Base-by-base conservation (phyloP, 2,113 vertebrate species). In the Syrmaticus mikado region DNA sequence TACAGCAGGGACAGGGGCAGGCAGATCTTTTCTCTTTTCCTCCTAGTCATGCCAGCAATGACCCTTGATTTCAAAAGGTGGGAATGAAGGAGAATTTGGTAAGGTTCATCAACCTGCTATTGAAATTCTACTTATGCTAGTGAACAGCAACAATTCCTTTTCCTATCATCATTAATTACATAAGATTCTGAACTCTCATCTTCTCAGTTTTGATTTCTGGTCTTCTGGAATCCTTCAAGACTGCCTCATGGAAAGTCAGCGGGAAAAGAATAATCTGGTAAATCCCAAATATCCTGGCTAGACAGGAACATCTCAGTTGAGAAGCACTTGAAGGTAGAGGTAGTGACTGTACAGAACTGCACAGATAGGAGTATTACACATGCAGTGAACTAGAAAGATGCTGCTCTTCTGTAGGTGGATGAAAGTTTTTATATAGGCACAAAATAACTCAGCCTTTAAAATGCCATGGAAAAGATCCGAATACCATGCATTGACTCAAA, bases 381-480 rank as follows among this genome's bases (percentile, higher is more conserved):
- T 9, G 30, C 55, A 80, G 34, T 19, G 36, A 94, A 48, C 22
- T 48, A 75, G 82, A 82, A 85, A 85, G 82, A 83, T 18, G 8
- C 57, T 74, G 46, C 28, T 78, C 48, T 83, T 90, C 68, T 72
- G 21, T 58, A 74, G 21, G 36, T 70, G 41, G 30, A 52, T 55
- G 19, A 14, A 77, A 80, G 60, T 67, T 85, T 87, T 80, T 45
- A 70, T n/a, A 80, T 11, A 43, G 83, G 58, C 22, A 57, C 50
- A 90, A 85, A 94, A 36, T 41, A 95, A 28, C 30, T 70, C 58
- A 71, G 45, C 64, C 61, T 94, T 75, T 83, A 92, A 93, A 89
- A 62, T 34, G 19, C 57, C 61, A 81, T 5, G 46, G 55, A 90
- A 85, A 85, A 85, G n/a, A 45, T 45, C 36, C 65, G 57, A 46